phyloP scores from a whole-genome alignment of 2,113 vertebrate species.

The Callipepla californica region DNA sequence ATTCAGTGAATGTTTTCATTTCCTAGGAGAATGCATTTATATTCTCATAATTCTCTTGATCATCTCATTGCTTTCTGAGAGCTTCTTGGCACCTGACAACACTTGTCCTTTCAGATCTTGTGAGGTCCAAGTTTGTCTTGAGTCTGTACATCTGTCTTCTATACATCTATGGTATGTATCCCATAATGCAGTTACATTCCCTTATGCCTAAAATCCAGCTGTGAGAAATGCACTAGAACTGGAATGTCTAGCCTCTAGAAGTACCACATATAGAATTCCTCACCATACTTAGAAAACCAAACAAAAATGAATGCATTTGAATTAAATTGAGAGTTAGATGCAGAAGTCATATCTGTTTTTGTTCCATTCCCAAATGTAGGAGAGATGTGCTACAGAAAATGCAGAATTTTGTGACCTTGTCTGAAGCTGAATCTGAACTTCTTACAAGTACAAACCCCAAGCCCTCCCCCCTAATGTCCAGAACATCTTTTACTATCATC shows the following conservation, averaged over 20 bases:
- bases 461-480: neutral
- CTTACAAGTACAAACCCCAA: neutral
- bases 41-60: neutral
- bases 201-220: neutral
- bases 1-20: neutral
- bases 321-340: neutral
- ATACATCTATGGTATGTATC: neutral
- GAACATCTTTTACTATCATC: neutral
- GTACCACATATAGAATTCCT: neutral
- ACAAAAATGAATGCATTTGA: neutral
- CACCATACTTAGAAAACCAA: neutral
- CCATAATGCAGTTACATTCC: neutral
- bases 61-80: neutral
- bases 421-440: neutral
- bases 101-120: neutral
- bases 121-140: neutral
- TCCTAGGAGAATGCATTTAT: neutral
- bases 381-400: neutral
- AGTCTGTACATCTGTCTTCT: neutral
- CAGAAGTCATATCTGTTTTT: neutral
- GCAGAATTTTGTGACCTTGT: neutral
- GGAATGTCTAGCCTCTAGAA: neutral
- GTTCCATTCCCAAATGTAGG: neutral
- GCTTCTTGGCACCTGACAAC: neutral
- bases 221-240: neutral